A percentile compares a stretch with the other conserved stretches of the same genome.
Conservation (phyloP, 2,888 invertebrate species). For the Megaustenia siamemsis region DNA sequence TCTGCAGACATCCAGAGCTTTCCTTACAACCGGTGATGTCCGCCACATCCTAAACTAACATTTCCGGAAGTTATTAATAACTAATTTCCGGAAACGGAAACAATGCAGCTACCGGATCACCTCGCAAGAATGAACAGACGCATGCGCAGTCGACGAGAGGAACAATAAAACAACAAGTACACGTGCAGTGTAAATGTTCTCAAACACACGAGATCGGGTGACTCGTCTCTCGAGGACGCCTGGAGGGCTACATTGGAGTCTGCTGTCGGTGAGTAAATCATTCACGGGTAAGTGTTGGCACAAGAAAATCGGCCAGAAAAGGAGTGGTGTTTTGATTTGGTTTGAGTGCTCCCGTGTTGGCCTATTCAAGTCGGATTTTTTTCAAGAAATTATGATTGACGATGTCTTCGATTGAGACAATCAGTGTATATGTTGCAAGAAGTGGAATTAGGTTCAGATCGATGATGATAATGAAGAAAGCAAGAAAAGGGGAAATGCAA, state of each 20-base stretch:
- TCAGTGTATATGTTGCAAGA: not conserved
- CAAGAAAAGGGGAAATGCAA: not conserved
- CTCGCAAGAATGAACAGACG: slow-evolving; percentile 19
- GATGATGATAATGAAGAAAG: not conserved
- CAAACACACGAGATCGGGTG: not conserved
- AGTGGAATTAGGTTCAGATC: not conserved
- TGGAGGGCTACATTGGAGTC: not conserved
- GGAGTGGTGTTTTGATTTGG: not conserved
- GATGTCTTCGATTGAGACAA: not conserved
- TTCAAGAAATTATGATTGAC: slow-evolving; percentile 9
- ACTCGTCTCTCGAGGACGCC: slow-evolving; percentile 22
- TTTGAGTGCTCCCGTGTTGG: not conserved
- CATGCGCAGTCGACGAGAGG: not conserved
- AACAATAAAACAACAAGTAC: slow-evolving; percentile 17
- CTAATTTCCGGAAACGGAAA: slow-evolving; percentile 27
- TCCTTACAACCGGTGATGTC: not conserved
- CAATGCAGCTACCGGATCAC: not conserved
- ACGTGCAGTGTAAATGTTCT: slow-evolving; percentile 6
- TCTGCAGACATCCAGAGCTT: not conserved
- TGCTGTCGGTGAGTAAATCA: slow-evolving; percentile 37
- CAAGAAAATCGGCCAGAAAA: not conserved
- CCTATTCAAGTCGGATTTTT: not conserved
- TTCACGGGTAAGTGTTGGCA: slow-evolving; percentile 34
- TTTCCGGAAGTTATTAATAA: not conserved
- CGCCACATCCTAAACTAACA: not conserved